Base-by-base conservation (phyloP, 2,888 invertebrate species). In the Hypomecis atomaria region DNA sequence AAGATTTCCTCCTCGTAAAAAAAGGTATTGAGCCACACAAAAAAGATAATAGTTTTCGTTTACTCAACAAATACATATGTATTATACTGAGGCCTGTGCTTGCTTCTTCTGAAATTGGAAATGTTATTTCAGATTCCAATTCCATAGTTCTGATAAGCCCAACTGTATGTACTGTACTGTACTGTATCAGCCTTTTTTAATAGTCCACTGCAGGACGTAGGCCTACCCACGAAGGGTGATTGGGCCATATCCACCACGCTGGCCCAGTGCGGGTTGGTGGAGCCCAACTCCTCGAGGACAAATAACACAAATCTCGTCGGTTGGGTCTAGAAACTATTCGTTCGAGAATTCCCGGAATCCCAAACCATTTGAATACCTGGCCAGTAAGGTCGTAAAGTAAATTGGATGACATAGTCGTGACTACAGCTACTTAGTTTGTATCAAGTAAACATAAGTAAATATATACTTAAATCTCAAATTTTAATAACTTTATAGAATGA, bases 291-390 rank as follows among this genome's bases (percentile, higher is more conserved):
- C 34, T 48, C 42, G 53, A 58, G 58, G 43, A 54, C 37, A 63
- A 63, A 54, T 59, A 23, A 40, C 45, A 60, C 52, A 47, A 59
- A 56, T 66, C 67, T 62, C 53, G 61, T 13, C 63, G n/a, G 42
- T 58, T n/a, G 42, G 63, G 59, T 65, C 54, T 63, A 44, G 40
- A 58, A 64, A 59, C 54, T 62, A 67, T 66, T 66, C 58, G 63
- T 65, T 60, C 54, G 50, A 49, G 54, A 65, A 59, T 69, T 43
- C 45, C 42, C 37, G 56, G 59, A 66, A 69, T 69, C 13, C 58
- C 57, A 60, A 65, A 66, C 49, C 54, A 58, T 60, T 70, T 59
- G 52, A 59, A 55, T 64, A 50, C 48, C 43, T 37, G 38, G 11
- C 6, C 7, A 13, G 6, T 40, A 9, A 4, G 8, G 6, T 9